Conservation (phyloP, 2,888 invertebrate genomes). For the Cerceris rybyensis region DNA sequence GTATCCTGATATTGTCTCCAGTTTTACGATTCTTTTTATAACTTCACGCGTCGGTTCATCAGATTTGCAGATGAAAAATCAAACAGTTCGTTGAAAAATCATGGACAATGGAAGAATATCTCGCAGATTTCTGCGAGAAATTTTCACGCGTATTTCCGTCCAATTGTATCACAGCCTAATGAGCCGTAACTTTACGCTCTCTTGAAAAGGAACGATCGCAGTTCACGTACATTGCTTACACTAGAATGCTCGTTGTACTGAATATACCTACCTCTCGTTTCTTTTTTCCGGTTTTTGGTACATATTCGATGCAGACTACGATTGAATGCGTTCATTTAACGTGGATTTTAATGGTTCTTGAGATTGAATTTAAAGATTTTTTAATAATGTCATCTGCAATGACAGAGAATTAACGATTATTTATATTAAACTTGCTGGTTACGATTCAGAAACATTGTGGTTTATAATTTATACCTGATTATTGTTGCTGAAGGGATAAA, state of each 20-base stretch:
- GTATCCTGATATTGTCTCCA: background rate
- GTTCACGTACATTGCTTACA: no score
- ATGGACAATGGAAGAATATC: background rate
- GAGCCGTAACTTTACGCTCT: constrained; percentile 2
- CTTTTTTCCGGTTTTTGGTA: background rate
- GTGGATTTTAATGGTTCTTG: background rate
- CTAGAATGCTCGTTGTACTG: background rate
- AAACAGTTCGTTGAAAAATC: background rate
- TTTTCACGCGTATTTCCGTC: background rate
- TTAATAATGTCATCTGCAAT: no score
- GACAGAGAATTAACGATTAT: no score
- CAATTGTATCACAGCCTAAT: background rate
- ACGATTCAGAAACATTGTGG: no score
- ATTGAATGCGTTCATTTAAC: background rate
- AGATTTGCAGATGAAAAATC: background rate
- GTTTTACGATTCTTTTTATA: background rate
- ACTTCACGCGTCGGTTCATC: background rate
- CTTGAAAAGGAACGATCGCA: background rate
- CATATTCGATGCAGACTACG: background rate
- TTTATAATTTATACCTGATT: no score
- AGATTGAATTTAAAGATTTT: no score
- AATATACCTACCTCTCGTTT: background rate
- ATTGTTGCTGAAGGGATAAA: no score
- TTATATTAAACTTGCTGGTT: no score
- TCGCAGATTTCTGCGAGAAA: background rate